Percentiles rank a stretch among this genome's conserved stretches.
These are phyloP conservation scores for Henicopernis longicauda DNA, from an alignment of 2,113 vertebrate species.

Conservation along the genomic window DNA sequence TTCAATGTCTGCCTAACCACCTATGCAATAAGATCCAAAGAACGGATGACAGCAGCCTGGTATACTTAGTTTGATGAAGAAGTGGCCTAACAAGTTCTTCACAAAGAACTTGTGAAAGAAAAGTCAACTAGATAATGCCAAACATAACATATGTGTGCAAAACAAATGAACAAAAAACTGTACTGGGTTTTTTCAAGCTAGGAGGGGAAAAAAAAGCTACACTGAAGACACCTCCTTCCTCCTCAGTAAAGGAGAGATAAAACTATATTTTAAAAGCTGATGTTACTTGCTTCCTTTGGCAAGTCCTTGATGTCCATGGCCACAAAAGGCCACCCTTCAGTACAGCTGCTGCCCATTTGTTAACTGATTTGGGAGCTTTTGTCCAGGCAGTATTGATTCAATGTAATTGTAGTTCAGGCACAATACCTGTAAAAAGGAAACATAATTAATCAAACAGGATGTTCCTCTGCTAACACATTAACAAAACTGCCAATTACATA, in stretches of 20 bases:
- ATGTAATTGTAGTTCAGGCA: slow-evolving; percentile 84
- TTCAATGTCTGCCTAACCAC: background rate
- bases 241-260: background rate
- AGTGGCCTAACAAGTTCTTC: background rate
- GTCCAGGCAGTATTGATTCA: slow-evolving; percentile 81
- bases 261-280: background rate
- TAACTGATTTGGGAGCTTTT: slow-evolving; percentile 73
- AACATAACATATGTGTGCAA: background rate
- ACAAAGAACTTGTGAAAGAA: background rate
- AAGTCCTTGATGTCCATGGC: slow-evolving; percentile 76
- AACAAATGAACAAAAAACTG: background rate
- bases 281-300: slow-evolving; percentile 74
- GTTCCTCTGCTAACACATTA: background rate
- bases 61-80: background rate
- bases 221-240: background rate
- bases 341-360: slow-evolving; percentile 79
- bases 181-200: background rate
- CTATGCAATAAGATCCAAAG: background rate
- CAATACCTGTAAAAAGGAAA: slow-evolving; percentile 69
- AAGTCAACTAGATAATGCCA: background rate
- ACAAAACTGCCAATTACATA: background rate
- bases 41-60: background rate
- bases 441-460: background rate
- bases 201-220: background rate
- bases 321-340: slow-evolving; percentile 83